Conservation (phyloP, 2,888 invertebrate species). For the Rhamnusium bicolor region DNA sequence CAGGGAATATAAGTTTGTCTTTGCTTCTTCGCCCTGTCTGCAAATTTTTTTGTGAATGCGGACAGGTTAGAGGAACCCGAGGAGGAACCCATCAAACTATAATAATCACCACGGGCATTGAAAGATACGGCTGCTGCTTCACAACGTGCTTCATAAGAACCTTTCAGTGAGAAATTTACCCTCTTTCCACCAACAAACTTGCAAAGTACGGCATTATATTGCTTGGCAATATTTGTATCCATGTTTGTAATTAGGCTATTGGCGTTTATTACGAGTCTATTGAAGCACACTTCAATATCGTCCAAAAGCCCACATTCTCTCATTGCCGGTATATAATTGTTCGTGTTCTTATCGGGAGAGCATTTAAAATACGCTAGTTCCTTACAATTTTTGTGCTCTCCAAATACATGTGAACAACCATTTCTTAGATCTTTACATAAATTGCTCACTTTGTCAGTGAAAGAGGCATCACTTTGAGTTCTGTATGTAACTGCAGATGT, state of each 20-base stretch:
- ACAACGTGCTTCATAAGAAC: conserved; percentile 63
- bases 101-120: conserved; percentile 45
- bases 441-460: neutral
- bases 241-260: neutral
- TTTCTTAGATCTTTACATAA: neutral
- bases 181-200: conserved; percentile 61
- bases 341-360: neutral
- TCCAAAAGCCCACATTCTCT: neutral
- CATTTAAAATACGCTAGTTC: neutral
- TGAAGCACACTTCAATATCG: neutral
- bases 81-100: neutral
- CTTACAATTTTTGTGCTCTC: neutral
- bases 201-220: conserved; percentile 23
- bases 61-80: no score
- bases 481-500: neutral
- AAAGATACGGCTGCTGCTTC: conserved; percentile 62
- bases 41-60: no score
- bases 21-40: conserved; percentile 17
- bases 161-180: conserved; percentile 57
- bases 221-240: conserved; percentile 1
- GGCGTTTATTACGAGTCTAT: neutral
- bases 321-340: neutral
- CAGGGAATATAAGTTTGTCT: no score
- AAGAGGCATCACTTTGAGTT: neutral
- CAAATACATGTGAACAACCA: neutral